These are phyloP conservation scores for Ammospiza caudacuta DNA, from an alignment of 2,113 vertebrate genomes.

Conservation along the genomic window DNA sequence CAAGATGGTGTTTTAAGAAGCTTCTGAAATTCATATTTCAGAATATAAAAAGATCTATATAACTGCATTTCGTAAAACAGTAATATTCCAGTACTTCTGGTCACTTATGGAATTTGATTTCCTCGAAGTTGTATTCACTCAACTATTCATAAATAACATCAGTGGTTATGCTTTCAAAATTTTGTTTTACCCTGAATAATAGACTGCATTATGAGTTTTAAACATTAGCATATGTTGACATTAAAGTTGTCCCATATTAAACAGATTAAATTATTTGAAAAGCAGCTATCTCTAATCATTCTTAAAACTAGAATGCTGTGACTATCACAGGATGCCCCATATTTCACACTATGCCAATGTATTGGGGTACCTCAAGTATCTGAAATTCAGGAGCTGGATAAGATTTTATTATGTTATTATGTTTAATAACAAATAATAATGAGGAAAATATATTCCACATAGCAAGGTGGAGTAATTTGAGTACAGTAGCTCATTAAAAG, in stretches of 20 bases:
- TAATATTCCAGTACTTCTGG: neutral
- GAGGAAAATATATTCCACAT: neutral
- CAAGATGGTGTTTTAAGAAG: neutral
- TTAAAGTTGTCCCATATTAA: neutral
- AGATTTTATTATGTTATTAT: neutral
- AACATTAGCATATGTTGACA: neutral
- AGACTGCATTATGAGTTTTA: neutral
- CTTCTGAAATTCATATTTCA: neutral
- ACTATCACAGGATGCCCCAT: neutral
- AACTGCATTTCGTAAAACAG: neutral
- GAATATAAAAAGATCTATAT: neutral
- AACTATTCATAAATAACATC: neutral
- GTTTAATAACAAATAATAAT: neutral
- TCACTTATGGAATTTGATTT: neutral
- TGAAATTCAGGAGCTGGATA: neutral
- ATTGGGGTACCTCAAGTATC: neutral
- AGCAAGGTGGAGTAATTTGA: neutral
- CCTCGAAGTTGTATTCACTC: neutral
- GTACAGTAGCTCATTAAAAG: neutral
- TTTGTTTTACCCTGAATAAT: neutral
- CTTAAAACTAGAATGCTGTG: neutral
- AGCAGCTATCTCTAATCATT: neutral
- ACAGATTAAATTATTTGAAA: neutral
- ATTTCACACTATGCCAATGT: neutral
- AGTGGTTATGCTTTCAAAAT: neutral